Percentiles rank a stretch among this genome's conserved stretches.
Conservation (phyloP, 2,888 invertebrate genomes). For the Catocala sponsa region DNA sequence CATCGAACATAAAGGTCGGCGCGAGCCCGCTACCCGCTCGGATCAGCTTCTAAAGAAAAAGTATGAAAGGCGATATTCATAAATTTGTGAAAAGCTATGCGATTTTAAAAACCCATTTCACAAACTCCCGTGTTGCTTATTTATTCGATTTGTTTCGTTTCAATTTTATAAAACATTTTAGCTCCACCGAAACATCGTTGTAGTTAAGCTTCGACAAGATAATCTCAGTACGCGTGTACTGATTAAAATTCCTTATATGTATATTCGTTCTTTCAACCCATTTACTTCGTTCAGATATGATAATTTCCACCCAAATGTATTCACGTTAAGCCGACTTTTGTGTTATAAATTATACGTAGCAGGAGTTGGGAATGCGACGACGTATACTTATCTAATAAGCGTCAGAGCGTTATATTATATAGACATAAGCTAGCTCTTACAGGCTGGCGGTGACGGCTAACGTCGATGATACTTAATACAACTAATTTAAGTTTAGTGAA, state of each 20-base stretch:
- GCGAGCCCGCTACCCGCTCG: conserved; percentile 44
- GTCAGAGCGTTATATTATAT: conserved; percentile 9
- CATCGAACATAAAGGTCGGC: conserved; percentile 77
- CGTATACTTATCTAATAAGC: conserved; percentile 27
- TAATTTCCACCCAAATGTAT: conserved; percentile 53
- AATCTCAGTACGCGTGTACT: conserved; percentile 53
- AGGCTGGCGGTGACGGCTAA: conserved; percentile 35
- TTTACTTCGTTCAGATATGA: conserved; percentile 56
- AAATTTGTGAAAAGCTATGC: conserved; percentile 66
- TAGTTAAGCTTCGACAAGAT: conserved; percentile 34
- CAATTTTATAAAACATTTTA: conserved; percentile 52
- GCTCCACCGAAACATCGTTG: conserved; percentile 45
- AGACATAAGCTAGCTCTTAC: conserved; percentile 14
- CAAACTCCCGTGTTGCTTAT: conserved; percentile 56
- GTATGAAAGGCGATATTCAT: conserved; percentile 75
- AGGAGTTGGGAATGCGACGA: conserved; percentile 9
- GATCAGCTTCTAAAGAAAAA: conserved; percentile 68
- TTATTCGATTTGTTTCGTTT: conserved; percentile 58
- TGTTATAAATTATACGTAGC: conserved; percentile 41
- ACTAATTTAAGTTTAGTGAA: conserved; percentile 72
- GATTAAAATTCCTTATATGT: conserved; percentile 65
- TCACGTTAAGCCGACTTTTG: conserved; percentile 51
- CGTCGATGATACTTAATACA: conserved; percentile 61
- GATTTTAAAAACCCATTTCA: conserved; percentile 64
- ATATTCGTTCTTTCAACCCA: conserved; percentile 54